A percentile compares a stretch with the other conserved stretches of the same genome.
phyloP scores from a whole-genome alignment of 2,113 vertebrate genomes.

The Laticauda laticaudata region DNA sequence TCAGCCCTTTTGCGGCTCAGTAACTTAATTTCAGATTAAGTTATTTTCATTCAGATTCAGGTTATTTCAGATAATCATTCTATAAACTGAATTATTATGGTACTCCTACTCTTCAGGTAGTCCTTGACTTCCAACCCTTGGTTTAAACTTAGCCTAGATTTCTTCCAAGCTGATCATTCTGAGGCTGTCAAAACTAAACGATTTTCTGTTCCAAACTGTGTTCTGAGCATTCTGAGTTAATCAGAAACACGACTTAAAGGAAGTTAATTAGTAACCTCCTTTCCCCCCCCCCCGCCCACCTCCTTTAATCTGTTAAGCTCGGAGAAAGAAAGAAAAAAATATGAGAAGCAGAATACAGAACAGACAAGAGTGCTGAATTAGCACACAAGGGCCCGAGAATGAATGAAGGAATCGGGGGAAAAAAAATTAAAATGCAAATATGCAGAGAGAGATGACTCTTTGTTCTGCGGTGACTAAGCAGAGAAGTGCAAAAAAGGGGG shows the following conservation, averaged over 20 bases:
- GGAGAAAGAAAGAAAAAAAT: background rate
- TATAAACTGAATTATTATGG: background rate
- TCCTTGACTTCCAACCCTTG: background rate
- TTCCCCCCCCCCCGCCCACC: background rate
- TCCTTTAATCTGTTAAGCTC: slow-evolving; percentile 32
- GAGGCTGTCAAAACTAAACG: background rate
- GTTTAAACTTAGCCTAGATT: background rate
- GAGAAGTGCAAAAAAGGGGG: background rate
- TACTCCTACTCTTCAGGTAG: background rate
- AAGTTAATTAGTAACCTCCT: slow-evolving; percentile 30
- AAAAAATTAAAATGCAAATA: background rate
- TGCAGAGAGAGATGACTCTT: background rate
- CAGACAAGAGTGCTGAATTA: background rate
- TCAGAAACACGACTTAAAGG: slow-evolving; percentile 37
- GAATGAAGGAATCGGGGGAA: background rate
- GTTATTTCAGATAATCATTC: background rate
- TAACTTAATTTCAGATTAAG: no score
- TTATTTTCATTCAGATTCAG: no score
- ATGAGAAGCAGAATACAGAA: background rate
- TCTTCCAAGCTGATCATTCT: background rate
- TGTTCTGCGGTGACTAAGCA: slow-evolving; percentile 37
- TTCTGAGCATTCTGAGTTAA: background rate
- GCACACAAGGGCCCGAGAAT: background rate
- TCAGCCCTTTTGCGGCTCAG: background rate
- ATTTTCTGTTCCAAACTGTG: background rate